Evolutionary conservation across 2,113 vertebrate species (phyloP).

Genomic region (Erpornis zantholeuca): DNA sequence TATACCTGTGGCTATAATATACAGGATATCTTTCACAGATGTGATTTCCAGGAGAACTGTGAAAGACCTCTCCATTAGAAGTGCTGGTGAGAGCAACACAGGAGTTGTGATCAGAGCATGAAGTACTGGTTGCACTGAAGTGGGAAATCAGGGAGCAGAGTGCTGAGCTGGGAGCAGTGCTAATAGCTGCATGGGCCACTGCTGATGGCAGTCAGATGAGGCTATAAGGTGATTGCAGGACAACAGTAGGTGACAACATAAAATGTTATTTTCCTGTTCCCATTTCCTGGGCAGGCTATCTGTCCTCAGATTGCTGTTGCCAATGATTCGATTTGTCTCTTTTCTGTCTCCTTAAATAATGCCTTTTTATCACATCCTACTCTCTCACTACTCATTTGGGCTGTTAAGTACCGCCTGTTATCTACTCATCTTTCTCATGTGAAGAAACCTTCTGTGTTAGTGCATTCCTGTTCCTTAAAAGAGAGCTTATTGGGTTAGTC

Average conservation of each 20-base stretch:
- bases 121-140: background rate
- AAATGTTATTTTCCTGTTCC: background rate
- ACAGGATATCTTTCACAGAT: background rate
- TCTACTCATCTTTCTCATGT: background rate
- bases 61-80: background rate
- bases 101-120: background rate
- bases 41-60: background rate
- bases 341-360: background rate
- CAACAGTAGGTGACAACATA: background rate
- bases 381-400: background rate
- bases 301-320: background rate
- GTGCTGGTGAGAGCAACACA: background rate
- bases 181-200: background rate
- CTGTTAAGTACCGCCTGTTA: background rate
- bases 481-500: background rate
- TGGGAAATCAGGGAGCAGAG: background rate
- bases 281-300: background rate
- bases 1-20: background rate
- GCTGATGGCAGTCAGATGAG: background rate
- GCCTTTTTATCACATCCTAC: conserved; percentile 21
- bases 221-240: background rate
- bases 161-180: background rate
- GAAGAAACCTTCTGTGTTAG: background rate
- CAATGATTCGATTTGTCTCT: background rate
- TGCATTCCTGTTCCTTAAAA: background rate